Evolutionary conservation across 2,888 invertebrate genomes (phyloP), one percentile per base, ranked within the genome.

Genomic region (Meiosimyza platycephala): DNA sequence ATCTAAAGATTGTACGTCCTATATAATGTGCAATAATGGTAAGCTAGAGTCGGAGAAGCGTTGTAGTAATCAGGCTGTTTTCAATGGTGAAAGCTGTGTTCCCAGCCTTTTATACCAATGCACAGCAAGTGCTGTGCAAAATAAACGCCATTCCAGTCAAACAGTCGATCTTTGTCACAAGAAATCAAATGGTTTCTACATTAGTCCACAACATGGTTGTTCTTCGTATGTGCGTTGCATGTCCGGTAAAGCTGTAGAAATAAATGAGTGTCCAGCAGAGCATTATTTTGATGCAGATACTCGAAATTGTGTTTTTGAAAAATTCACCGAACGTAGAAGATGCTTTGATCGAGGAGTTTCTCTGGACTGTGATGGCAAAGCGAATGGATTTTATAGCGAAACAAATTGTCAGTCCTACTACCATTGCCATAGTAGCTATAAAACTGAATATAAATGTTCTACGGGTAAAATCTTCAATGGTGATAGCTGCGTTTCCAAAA

Each of bases 401-500:
- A 18, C 72, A 0, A 88, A 87, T 33, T 91, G 91, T 82, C 86
- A 85, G 57, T 87, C 86, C 11, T 91, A 91, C 83, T 90, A 89
- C 83, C 89, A 90, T 83, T 91, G 91, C 79, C 89, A 90, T 16
- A 87, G 88, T 72, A 90, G 90, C 1, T 82, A 83, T 15, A 85
- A 89, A 74, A 90, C 90, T 0, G 85, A 87, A 72, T 87, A 90
- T 3, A 84, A 86, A 16, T 91, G 91, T 76, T 86, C 88, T 0
- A 71, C 72, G 0, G 87, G 85, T 4, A 88, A 89, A 74, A 79
- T 89, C n/a, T 91, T 90, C 81, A 90, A 91, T 78, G 91, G 91
- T 0, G 89, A 90, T 78, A 83, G 89, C 59, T 91, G 91, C 79
- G 89, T 90, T 12, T 82, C 88, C 7, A 84, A 85, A 18, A 81